A percentile compares a stretch with the other conserved stretches of the same genome.
Conservation (phyloP, 2,797 vertebrate genomes). For the Hydrocynus forskahlii region DNA sequence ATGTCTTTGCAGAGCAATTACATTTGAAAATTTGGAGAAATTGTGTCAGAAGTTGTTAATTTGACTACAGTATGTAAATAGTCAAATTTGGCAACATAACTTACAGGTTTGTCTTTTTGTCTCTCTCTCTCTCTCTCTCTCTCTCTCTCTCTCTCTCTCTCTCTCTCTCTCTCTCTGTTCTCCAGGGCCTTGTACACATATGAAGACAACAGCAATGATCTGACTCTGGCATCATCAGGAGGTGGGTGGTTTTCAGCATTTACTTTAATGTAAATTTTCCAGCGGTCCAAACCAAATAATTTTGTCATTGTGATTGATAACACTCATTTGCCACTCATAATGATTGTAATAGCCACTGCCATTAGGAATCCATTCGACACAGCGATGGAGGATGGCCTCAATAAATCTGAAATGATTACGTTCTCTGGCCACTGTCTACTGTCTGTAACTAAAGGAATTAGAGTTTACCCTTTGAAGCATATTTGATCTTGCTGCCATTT, state of each 20-base stretch:
- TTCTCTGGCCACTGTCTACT: slow-evolving; percentile 4
- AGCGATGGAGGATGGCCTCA: neutral
- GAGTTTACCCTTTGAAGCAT: slow-evolving; percentile 28
- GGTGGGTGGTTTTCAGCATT: slow-evolving; percentile 76
- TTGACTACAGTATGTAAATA: too few relatives aligned
- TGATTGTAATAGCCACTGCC: slow-evolving; percentile 27
- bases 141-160: too few relatives aligned
- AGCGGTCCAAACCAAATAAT: slow-evolving; percentile 41
- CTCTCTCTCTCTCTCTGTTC: slow-evolving; percentile 33
- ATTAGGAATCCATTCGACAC: slow-evolving; percentile 12
- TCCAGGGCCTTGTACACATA: slow-evolving; percentile 95
- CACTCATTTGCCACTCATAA: slow-evolving; percentile 44
- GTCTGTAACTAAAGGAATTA: neutral
- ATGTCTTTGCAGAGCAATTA: too few relatives aligned
- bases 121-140: slow-evolving; percentile 23
- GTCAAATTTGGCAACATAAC: neutral
- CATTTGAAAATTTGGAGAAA: too few relatives aligned
- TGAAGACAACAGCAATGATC: slow-evolving; percentile 88
- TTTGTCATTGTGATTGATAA: slow-evolving; percentile 41
- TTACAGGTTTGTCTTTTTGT: slow-evolving; percentile 1
- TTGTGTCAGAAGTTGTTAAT: neutral
- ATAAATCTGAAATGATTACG: slow-evolving; percentile 16
- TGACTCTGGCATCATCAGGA: slow-evolving; percentile 90
- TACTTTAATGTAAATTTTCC: slow-evolving; percentile 22
- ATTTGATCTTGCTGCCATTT: slow-evolving; percentile 12